Percentiles rank a stretch among this genome's conserved stretches.
These are phyloP conservation scores for Pagetopsis macropterus DNA, from an alignment of 2,797 vertebrate species.

Conservation along the genomic window DNA sequence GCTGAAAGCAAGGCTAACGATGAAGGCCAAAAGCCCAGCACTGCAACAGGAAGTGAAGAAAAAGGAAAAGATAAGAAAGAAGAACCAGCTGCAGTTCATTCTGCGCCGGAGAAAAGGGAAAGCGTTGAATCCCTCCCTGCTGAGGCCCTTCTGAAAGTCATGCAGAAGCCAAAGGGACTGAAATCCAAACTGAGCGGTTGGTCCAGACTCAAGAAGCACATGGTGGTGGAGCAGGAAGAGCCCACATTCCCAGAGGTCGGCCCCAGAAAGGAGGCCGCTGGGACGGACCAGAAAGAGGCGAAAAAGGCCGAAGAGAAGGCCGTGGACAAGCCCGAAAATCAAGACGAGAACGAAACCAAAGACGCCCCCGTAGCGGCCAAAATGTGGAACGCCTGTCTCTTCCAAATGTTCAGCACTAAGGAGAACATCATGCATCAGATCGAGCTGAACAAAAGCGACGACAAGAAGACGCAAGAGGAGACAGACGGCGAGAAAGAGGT, in stretches of 20 bases:
- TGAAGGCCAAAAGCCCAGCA: conserved; percentile 28
- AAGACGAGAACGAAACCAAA: conserved; percentile 41
- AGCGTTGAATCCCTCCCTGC: conserved; percentile 39
- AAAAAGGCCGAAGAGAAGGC: conserved; percentile 29
- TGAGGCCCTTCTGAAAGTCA: conserved; percentile 72
- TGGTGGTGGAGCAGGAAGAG: conserved; percentile 88
- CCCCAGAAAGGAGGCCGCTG: conserved; percentile 50
- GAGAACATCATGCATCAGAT: conserved; percentile 83
- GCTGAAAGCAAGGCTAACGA: conserved; percentile 40
- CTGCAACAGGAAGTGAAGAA: conserved; percentile 34
- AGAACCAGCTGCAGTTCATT: conserved; percentile 28
- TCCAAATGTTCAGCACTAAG: conserved; percentile 88
- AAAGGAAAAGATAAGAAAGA: conserved; percentile 45
- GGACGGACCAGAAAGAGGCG: conserved; percentile 46
- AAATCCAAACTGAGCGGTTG: conserved; percentile 86
- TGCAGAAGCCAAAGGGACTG: conserved; percentile 79
- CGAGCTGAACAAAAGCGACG: conserved; percentile 77
- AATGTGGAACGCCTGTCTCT: conserved; percentile 95
- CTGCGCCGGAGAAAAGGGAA: conserved; percentile 50
- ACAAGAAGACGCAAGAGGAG: conserved; percentile 48
- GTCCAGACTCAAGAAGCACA: conserved; percentile 91
- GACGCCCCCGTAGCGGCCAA: conserved; percentile 81
- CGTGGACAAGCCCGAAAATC: neutral
- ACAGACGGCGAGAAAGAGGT: conserved; percentile 65
- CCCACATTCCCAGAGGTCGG: conserved; percentile 76